A percentile compares a stretch with the other conserved stretches of the same genome.
Conservation (phyloP, 92 coral and sea anemone genomes). For the Parazoanthus atlanticus region DNA sequence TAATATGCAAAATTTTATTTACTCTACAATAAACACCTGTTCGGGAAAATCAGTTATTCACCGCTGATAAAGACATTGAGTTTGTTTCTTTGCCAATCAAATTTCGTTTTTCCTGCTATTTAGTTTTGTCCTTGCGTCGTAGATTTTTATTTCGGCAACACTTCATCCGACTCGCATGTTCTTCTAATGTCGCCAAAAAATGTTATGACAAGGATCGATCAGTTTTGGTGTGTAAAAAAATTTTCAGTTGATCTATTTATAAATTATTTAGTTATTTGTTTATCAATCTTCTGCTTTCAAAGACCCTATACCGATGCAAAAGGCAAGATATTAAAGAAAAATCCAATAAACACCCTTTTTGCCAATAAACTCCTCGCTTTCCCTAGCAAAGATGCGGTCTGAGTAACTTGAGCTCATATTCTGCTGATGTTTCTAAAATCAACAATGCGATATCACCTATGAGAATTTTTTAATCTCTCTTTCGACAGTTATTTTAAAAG, state of each 20-base stretch:
- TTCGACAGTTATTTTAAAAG: background rate
- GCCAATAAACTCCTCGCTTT: too few relatives aligned
- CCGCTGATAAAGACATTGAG: conserved; percentile 27
- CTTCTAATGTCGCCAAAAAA: too few relatives aligned
- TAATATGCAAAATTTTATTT: conserved; percentile 37
- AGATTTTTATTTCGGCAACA: too few relatives aligned
- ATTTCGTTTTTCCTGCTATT: conserved; percentile 12
- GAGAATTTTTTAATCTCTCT: background rate
- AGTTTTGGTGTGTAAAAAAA: too few relatives aligned
- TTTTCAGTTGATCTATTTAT: too few relatives aligned
- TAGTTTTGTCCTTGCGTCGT: background rate
- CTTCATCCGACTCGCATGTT: background rate
- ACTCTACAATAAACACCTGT: conserved; percentile 39
- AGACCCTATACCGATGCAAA: too few relatives aligned
- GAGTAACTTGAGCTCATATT: background rate
- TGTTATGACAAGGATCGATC: background rate
- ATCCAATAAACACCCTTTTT: too few relatives aligned
- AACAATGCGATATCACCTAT: background rate
- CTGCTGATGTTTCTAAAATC: background rate
- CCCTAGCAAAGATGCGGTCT: too few relatives aligned
- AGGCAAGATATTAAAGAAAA: too few relatives aligned
- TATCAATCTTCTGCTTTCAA: too few relatives aligned
- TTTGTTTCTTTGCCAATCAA: conserved; percentile 31
- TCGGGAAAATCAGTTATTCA: conserved; percentile 37
- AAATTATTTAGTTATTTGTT: too few relatives aligned